These are phyloP conservation scores for Xenus cinereus DNA, from an alignment of 2,113 vertebrate genomes.

Conservation along the genomic window DNA sequence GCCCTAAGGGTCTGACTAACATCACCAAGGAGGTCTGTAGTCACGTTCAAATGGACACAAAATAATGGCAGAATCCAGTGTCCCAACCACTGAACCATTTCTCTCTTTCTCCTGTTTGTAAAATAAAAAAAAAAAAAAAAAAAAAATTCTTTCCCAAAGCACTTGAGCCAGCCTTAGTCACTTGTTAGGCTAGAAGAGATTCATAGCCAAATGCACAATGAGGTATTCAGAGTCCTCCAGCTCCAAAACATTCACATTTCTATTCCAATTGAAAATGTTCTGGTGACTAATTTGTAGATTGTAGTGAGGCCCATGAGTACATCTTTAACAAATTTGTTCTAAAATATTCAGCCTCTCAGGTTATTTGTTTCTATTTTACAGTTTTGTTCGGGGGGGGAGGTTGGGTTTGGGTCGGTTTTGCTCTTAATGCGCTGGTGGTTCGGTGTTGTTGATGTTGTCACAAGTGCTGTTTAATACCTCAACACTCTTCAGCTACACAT, in stretches of 20 bases:
- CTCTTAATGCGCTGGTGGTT: neutral
- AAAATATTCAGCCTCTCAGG: neutral
- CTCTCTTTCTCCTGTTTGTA: neutral
- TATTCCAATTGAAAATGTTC: neutral
- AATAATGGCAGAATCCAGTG: neutral
- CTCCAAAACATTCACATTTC: neutral
- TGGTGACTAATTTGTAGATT: neutral
- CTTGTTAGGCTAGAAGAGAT: neutral
- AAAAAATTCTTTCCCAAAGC: neutral
- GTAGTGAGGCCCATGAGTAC: neutral
- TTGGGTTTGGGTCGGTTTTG: neutral
- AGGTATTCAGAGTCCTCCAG: neutral
- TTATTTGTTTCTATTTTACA: neutral
- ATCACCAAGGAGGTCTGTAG: neutral
- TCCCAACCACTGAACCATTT: neutral
- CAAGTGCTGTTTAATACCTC: slow-evolving; percentile 7
- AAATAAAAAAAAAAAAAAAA: neutral
- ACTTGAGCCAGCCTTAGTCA: neutral
- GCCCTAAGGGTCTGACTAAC: neutral
- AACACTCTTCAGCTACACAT: neutral
- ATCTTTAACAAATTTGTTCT: neutral
- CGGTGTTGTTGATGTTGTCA: neutral
- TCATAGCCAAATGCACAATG: neutral
- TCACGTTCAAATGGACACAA: neutral
- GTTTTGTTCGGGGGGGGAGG: neutral